Percentiles rank a stretch among this genome's conserved stretches.
Evolutionary conservation across 2,113 vertebrate genomes (phyloP).

Genomic region (Calonectris borealis): DNA sequence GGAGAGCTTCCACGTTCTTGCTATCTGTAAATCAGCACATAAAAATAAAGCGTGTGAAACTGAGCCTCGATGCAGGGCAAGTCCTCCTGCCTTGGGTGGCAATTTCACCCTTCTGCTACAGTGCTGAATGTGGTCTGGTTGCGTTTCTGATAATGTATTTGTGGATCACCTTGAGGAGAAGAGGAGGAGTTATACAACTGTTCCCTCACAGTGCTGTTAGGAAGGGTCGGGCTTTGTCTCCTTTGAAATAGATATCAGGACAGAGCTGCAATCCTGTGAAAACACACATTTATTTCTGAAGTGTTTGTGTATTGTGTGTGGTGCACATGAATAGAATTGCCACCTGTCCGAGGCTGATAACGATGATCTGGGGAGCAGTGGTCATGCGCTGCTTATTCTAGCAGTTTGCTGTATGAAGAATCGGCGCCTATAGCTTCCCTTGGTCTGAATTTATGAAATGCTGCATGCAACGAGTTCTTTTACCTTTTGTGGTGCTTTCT

Average conservation of each 20-base stretch:
- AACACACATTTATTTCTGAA: slow-evolving; percentile 65
- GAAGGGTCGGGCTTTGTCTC: slow-evolving; percentile 55
- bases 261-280: slow-evolving; percentile 57
- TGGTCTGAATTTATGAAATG: slow-evolving; percentile 33
- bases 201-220: not conserved
- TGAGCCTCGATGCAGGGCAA: not conserved
- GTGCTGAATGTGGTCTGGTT: not conserved
- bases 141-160: slow-evolving; percentile 12
- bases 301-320: slow-evolving; percentile 52
- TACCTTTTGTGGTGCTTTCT: slow-evolving; percentile 27
- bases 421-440: not conserved
- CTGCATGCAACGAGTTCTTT: not conserved
- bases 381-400: not conserved
- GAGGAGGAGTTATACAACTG: slow-evolving; percentile 42
- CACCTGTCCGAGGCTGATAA: slow-evolving; percentile 58
- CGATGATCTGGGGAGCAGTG: not conserved
- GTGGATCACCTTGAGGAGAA: slow-evolving; percentile 57
- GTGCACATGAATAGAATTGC: slow-evolving; percentile 46
- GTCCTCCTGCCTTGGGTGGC: slow-evolving; percentile 1
- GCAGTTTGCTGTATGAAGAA: slow-evolving; percentile 19
- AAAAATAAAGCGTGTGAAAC: slow-evolving; percentile 52
- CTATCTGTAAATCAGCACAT: not conserved
- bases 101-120: not conserved
- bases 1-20: not conserved
- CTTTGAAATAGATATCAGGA: slow-evolving; percentile 52